These are phyloP conservation scores for Oncorhynchus mykiss DNA, from an alignment of 2,113 vertebrate genomes.

Conservation along the genomic window DNA sequence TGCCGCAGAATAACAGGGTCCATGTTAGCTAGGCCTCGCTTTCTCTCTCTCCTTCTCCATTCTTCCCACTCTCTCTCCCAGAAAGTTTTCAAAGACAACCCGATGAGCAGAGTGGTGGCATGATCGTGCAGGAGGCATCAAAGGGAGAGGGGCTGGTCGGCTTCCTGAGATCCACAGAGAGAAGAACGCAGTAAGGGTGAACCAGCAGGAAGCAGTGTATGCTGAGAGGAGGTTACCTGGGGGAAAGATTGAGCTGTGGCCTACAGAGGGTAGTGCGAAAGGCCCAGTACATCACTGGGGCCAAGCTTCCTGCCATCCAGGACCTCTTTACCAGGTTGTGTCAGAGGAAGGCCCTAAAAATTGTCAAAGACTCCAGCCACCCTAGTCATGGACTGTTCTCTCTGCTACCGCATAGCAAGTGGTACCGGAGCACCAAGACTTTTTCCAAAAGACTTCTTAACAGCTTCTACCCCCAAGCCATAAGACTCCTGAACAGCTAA, in stretches of 20 bases:
- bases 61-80: not conserved
- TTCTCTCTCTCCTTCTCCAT: not conserved
- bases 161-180: constrained; percentile 2
- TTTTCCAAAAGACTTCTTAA: no score
- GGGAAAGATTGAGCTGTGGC: not conserved
- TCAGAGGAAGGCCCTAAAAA: no score
- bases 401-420: no score
- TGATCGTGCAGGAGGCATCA: not conserved
- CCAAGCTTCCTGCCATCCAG: no score
- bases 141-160: not conserved
- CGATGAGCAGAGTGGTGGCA: not conserved
- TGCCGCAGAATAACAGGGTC: constrained; percentile 15
- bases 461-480: no score
- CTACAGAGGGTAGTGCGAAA: not conserved
- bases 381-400: no score
- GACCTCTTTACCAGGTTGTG: no score
- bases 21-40: not conserved
- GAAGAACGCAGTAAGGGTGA: not conserved
- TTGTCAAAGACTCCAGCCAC: no score
- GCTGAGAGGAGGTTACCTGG: constrained; percentile 22
- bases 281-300: no score
- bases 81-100: not conserved
- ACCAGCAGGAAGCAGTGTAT: not conserved
- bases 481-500: no score
- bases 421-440: no score